Evolutionary conservation across 2,888 invertebrate genomes (phyloP), one percentile per base, ranked within the genome.

Genomic region (Tanaodytes sp.): DNA sequence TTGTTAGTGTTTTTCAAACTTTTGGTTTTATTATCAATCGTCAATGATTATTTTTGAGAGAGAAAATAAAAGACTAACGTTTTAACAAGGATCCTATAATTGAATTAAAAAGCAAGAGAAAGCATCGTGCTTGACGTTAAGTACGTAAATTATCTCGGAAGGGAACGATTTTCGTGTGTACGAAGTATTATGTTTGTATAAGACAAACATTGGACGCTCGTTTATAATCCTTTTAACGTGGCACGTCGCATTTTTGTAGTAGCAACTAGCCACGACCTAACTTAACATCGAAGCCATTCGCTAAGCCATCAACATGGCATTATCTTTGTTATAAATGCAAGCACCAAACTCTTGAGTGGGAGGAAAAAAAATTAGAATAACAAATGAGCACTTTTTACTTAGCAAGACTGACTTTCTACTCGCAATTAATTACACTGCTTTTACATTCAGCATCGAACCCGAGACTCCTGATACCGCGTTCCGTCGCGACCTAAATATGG

Each of bases 221-320:
- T 65, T 68, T 62, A 65, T 68, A 69, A 69, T 58, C 64, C 66
- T 66, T 69, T 72, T 69, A 69, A 69, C 66, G 49, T 43, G 63
- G 59, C 62, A 59, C 63, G 63, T 69, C 66, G 66, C 65, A 69
- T 66, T 69, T 72, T 72, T 62, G 59, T 59, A 30, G 45, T 51
- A 23, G 31, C 51, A 61, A 51, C 57, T 55, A 55, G 61, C 61
- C 49, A 49, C 61, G 51, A 61, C 51, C 67, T 55, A 67, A 61
- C 67, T 67, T 61, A 61, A 61, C 67, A 55, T 67, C 67, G 67
- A 67, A 67, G 49, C 61, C 61, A 61, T 61, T 67, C 67, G 36
- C 54, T 59, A 20, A 36, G 49, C 61, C 39, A 67, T 55, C 55
- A 61, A 62, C 67, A 39, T 51, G 37, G 57, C 51, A 67, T 61